These are phyloP conservation scores for Platichthys stellatus DNA, from an alignment of 2,113 vertebrate species.

Conservation along the genomic window DNA sequence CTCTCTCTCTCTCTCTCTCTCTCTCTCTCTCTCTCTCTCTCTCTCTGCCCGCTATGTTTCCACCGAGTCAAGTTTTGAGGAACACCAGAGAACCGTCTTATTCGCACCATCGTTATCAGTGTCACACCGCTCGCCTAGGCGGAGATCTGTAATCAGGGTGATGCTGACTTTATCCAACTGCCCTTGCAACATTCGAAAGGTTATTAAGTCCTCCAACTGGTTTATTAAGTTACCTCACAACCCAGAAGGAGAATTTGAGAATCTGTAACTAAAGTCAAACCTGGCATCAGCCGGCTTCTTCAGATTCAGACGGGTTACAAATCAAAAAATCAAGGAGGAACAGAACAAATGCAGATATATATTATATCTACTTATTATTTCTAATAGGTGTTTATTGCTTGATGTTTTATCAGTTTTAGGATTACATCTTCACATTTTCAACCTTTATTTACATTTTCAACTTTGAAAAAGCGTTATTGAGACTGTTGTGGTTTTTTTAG, in stretches of 20 bases:
- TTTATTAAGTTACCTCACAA: conserved; percentile 33
- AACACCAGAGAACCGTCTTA: conserved; percentile 4
- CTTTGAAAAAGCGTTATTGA: too few species aligned
- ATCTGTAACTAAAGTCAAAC: conserved; percentile 35
- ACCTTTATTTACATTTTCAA: too few species aligned
- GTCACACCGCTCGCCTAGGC: conserved; percentile 17
- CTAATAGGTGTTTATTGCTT: too few species aligned
- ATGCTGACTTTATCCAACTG: conserved; percentile 64
- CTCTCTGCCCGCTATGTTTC: conserved; percentile 30
- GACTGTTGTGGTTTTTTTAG: too few species aligned
- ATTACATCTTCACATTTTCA: not conserved
- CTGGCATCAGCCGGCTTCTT: not conserved
- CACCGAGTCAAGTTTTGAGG: conserved; percentile 15
- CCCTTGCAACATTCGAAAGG: conserved; percentile 33
- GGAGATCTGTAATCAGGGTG: conserved; percentile 53
- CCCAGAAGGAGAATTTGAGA: conserved; percentile 13
- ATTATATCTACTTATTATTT: too few species aligned
- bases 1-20: conserved; percentile 4
- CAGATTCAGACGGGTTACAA: not conserved
- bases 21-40: not conserved
- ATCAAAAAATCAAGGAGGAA: not conserved
- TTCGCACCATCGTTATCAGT: not conserved
- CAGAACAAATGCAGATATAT: not conserved
- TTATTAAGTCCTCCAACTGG: conserved; percentile 36
- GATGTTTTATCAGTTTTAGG: too few species aligned